These are phyloP conservation scores for Halcyon senegalensis DNA, from an alignment of 2,113 vertebrate species.

Conservation along the genomic window DNA sequence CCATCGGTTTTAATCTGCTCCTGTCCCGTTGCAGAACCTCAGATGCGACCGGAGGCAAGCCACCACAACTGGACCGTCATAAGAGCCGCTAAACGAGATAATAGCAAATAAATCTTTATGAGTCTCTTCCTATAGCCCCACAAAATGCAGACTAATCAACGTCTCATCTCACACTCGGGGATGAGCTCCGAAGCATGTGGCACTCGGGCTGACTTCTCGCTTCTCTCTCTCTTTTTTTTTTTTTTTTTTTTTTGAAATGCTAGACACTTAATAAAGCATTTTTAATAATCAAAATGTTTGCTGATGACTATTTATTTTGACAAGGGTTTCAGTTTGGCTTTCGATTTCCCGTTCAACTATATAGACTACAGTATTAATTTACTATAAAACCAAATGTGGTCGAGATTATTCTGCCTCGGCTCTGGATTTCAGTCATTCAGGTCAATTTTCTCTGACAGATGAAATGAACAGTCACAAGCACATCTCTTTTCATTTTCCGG, in stretches of 20 bases:
- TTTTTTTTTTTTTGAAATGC: constrained; percentile 13
- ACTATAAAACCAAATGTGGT: constrained; percentile 64
- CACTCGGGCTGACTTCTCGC: not conserved
- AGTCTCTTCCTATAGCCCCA: not conserved
- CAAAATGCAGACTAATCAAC: not conserved
- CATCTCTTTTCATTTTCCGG: not conserved
- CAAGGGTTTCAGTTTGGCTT: constrained; percentile 71
- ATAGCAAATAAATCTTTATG: not conserved
- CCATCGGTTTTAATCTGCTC: rapidly evolving
- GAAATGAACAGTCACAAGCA: constrained; percentile 35
- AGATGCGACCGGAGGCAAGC: not conserved
- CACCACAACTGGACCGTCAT: not conserved
- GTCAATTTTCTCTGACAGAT: constrained; percentile 41
- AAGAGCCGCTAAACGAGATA: not conserved
- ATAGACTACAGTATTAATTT: constrained; percentile 64
- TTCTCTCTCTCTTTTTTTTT: not conserved
- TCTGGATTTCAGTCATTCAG: constrained; percentile 26
- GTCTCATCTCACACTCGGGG: not conserved
- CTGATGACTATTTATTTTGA: constrained; percentile 85
- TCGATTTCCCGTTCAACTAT: constrained; percentile 63
- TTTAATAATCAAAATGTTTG: constrained; percentile 82
- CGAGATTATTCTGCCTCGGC: constrained; percentile 45
- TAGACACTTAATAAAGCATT: constrained; percentile 69
- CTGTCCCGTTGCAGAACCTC: not conserved
- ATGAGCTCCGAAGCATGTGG: not conserved